Evolutionary conservation across 2,113 vertebrate species (phyloP), one percentile per base, ranked within the genome.

Genomic region (Chaetops frenatus): DNA sequence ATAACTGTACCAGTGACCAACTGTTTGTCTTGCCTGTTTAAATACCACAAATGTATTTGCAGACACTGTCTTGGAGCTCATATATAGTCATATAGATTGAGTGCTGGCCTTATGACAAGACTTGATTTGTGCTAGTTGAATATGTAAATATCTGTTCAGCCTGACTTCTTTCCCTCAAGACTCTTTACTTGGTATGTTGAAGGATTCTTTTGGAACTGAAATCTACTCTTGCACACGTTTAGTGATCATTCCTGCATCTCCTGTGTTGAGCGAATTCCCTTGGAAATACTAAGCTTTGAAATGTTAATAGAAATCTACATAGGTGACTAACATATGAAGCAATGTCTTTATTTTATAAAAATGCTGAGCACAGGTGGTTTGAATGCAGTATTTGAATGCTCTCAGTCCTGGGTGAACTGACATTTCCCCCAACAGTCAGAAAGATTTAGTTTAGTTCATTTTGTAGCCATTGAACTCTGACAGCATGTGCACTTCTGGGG

Each of bases 11-110:
- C 27, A 47, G 62, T 54, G 36, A 56, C 36, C 23, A 67, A 0
- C 33, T 90, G 12, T 80, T 94, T 80, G 45, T 77, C 20, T 38
- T 87, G 31, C 53, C 78, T 79, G 65, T 76, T 92, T 80, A 95
- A 71, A 65, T 81, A 86, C 65, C 57, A 33, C 65, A 84, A 40
- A 57, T 23, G 7, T 35, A 50, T 89, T 86, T 91, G 61, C 69
- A 86, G 60, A 40, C 17, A 5, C 18, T 86, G 61, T 51, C 28
- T 77, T 56, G 57, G 22, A 90, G n/a, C 27, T 83, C 27, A 8
- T 36, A 11, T 56, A 5, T 33, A 45, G 58, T 71, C 9, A 22
- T 53, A 53, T 42, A 42, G 23, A 45, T 38, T 1, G 11, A 69
- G 38, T 12, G 11, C 36, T 81, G 58, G 29, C 56, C 22, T 88